Base-by-base conservation (phyloP, 1,140 invertebrate species). In the Bilobella aurantiaca region DNA sequence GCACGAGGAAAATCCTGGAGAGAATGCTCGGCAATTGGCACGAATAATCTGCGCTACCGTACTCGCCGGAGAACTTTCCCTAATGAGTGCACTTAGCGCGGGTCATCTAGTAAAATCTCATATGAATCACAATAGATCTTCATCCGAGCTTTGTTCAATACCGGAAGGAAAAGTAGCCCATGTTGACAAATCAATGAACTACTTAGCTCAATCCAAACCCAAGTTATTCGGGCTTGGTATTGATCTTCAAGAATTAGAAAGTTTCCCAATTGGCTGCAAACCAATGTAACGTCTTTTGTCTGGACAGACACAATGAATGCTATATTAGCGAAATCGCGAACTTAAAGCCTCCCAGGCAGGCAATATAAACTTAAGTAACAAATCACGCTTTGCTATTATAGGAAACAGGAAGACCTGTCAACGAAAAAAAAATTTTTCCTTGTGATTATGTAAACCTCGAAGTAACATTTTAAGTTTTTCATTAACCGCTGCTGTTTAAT, bases 81-180 rank as follows among this genome's bases (percentile, higher is more conserved):
- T 64, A 3, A 57, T 57, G 53, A 90, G 95, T n/a, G 95, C 96
- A 0, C 81, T 98, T 58, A 88, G 93, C 28, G 92, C 94, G 67
- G 94, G 92, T 64, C 91, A 98, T 79, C 83, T 99, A 74, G 96
- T 99, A 25, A 87, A 88, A 76, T 97, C 94, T 78, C 97, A 99
- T 79, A 84, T 95, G 78, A 84, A 84, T 74, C 89, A 92, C 73
- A 94, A 94, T 75, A 82, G 90, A 80, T 87, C 71, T 25, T 62
- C 59, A 5, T 42, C 59, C n/a, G 46, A 62, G 12, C 34, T 62
- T n/a, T 5, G 14, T 14, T 12, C 23, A 12, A 27, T 25, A 12
- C n/a, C 12, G 8, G 49, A 53, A 53, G 49, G 14, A 5, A 53
- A 53, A 23, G 5, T 23, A 12, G 21, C 5, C 12, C 14, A 23